Evolutionary conservation across 2,888 invertebrate genomes (phyloP).

Genomic region (Germaria angustata): DNA sequence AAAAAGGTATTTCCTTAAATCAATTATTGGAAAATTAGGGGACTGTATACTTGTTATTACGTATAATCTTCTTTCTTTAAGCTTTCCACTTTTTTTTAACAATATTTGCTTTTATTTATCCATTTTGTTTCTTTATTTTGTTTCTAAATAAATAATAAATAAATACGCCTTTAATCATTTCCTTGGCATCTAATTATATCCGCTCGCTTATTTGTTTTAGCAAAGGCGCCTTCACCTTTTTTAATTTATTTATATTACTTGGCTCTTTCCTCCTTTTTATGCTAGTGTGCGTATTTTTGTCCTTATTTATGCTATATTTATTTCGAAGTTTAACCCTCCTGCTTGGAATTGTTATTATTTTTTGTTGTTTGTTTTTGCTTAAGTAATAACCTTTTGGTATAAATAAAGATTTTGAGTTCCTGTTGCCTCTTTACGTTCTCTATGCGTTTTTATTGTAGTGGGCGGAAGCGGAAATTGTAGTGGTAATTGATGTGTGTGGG

Average conservation of each 20-base stretch:
- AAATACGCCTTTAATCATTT: not conserved
- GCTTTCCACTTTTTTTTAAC: too few relatives aligned
- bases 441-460: too few relatives aligned
- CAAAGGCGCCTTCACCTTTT: not conserved
- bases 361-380: not conserved
- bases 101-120: too few relatives aligned
- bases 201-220: not conserved
- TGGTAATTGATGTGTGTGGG: slow-evolving; percentile 16
- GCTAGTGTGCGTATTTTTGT: not conserved
- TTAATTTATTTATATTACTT: slow-evolving; percentile 24
- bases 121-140: not conserved
- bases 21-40: too few relatives aligned
- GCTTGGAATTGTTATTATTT: not conserved
- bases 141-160: not conserved
- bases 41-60: too few relatives aligned
- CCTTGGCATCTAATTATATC: slow-evolving; percentile 39
- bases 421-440: not conserved
- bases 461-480: slow-evolving; percentile 48
- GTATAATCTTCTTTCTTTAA: too few relatives aligned
- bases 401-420: slow-evolving; percentile 6
- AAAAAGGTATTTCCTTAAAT: too few relatives aligned
- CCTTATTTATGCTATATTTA: not conserved
- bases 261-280: not conserved
- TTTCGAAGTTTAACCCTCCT: not conserved
- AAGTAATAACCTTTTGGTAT: not conserved